phyloP scores from a whole-genome alignment of 2,113 vertebrate species.

The Ranitomeya imitator region DNA sequence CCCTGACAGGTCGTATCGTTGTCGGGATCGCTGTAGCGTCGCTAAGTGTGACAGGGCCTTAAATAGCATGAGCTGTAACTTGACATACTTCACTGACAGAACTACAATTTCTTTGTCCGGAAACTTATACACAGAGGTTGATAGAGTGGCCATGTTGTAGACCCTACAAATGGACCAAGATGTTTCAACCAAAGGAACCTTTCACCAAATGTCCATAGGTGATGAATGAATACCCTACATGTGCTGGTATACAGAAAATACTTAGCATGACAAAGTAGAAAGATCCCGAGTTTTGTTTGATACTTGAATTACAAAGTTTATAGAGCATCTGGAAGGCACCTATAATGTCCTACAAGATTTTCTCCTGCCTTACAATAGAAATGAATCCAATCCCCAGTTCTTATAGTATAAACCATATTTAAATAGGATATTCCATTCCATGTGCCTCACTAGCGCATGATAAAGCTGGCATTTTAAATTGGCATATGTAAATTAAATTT shows the following conservation, averaged over 20 bases:
- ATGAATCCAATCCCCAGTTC: neutral
- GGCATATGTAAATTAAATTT: neutral
- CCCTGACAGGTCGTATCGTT: too few relatives aligned
- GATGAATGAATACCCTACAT: neutral
- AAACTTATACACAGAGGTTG: neutral
- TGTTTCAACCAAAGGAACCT: neutral
- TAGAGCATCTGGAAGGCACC: neutral
- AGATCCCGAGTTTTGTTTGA: neutral
- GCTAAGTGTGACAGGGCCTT: too few relatives aligned
- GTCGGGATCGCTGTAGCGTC: too few relatives aligned
- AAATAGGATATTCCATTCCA: neutral
- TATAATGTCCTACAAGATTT: neutral
- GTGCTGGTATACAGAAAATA: neutral
- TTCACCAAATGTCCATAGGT: neutral
- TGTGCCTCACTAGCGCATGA: neutral
- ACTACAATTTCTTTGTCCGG: neutral
- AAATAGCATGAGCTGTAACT: neutral
- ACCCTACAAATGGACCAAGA: neutral
- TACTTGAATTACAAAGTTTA: neutral
- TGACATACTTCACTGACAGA: neutral
- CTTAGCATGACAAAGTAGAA: neutral
- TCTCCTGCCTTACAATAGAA: neutral
- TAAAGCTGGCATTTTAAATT: neutral
- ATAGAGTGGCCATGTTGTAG: neutral
- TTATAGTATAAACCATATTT: neutral